phyloP scores from a whole-genome alignment of 1,140 invertebrate species.

The Nebria ingens region DNA sequence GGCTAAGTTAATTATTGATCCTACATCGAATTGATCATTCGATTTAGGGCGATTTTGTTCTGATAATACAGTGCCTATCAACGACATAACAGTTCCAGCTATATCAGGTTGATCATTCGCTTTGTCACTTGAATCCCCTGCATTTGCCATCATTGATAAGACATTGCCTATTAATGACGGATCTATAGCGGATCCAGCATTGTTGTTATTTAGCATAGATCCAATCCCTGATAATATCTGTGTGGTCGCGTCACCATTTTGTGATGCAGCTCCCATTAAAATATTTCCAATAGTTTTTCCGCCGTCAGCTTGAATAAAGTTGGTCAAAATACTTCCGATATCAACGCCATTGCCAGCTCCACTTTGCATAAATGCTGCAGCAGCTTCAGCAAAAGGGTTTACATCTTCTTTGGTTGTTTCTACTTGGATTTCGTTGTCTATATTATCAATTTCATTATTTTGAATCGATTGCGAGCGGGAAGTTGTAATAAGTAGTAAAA shows the following conservation, averaged over 20 bases:
- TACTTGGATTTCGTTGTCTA: slow-evolving; percentile 24
- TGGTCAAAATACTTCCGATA: slow-evolving; percentile 41
- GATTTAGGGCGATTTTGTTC: neutral
- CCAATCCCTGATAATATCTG: slow-evolving; percentile 36
- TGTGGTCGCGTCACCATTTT: slow-evolving; percentile 23
- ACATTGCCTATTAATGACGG: slow-evolving; percentile 37
- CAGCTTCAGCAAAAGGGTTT: slow-evolving; percentile 44
- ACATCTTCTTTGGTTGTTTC: slow-evolving; percentile 33
- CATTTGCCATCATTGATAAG: slow-evolving; percentile 33
- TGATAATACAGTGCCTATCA: slow-evolving; percentile 3
- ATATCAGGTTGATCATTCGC: neutral
- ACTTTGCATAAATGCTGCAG: slow-evolving; percentile 44
- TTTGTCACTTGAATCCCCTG: neutral
- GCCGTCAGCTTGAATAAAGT: slow-evolving; percentile 45
- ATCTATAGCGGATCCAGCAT: slow-evolving; percentile 31
- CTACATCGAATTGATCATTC: neutral
- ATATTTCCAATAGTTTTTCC: slow-evolving; percentile 26
- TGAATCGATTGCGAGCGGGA: slow-evolving; percentile 10
- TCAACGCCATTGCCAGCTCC: slow-evolving; percentile 36
- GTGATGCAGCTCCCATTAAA: slow-evolving; percentile 18
- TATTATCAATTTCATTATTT: neutral
- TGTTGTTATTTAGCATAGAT: slow-evolving; percentile 29
- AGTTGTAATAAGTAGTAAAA: slow-evolving; percentile 24
- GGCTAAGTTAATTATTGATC: neutral
- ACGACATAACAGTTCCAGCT: slow-evolving; percentile 16